Evolutionary conservation across 2,888 invertebrate genomes (phyloP).

Genomic region (Stenchaetothrips biformis): DNA sequence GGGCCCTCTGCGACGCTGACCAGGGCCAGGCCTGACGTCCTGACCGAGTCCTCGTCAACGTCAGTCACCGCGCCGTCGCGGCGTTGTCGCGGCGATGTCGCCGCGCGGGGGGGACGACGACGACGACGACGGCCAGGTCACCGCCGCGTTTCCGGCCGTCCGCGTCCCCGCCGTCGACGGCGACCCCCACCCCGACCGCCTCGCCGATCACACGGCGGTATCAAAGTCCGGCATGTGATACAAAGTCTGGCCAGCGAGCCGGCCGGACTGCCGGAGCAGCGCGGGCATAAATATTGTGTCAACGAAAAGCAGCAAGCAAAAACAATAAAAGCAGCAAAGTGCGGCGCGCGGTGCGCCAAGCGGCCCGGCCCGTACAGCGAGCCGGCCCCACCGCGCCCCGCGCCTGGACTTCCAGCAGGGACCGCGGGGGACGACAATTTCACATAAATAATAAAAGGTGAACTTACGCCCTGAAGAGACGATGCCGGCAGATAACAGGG

Average conservation of each 20-base stretch:
- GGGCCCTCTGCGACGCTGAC: background rate
- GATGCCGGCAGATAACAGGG: constrained; percentile 17
- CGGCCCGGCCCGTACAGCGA: background rate
- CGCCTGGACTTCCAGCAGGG: too few species aligned
- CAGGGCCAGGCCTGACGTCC: background rate
- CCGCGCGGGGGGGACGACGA: background rate
- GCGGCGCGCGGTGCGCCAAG: background rate
- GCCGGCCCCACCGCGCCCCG: background rate
- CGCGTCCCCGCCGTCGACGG: background rate
- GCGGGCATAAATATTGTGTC: constrained; percentile 17
- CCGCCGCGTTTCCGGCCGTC: background rate
- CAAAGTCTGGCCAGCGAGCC: background rate
- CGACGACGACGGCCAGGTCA: background rate
- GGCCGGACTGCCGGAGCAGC: background rate
- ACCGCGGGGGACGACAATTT: background rate
- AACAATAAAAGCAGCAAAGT: background rate
- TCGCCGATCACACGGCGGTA: too few species aligned
- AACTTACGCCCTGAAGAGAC: constrained; percentile 20
- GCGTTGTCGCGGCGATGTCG: background rate
- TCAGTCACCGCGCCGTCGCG: constrained; percentile 11
- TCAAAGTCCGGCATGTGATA: too few species aligned
- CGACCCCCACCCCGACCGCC: background rate
- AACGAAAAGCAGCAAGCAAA: background rate
- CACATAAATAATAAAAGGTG: constrained; percentile 25
- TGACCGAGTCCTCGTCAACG: constrained; percentile 8